phyloP scores from a whole-genome alignment of 2,113 vertebrate genomes.

The Bos javanicus region DNA sequence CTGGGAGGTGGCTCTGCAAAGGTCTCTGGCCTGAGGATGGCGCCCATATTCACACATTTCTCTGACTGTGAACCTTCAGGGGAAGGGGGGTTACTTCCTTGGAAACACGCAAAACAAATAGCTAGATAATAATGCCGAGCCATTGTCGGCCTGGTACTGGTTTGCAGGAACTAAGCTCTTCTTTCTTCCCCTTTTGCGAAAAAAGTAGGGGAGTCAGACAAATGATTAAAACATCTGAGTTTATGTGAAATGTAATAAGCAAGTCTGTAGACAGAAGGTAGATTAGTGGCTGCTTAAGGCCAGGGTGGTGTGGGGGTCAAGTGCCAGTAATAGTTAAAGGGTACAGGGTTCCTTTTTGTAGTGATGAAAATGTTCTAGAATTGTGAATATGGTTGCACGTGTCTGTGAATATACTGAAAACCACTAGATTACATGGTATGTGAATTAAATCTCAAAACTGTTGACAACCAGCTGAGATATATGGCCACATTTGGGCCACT shows the following conservation, averaged over 20 bases:
- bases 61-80: not conserved
- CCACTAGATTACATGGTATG: accelerated
- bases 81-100: not conserved
- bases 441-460: not conserved
- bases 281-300: not conserved
- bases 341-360: not conserved
- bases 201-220: not conserved
- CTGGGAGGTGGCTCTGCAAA: not conserved
- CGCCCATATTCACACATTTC: not conserved
- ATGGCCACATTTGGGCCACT: not conserved
- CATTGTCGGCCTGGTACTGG: not conserved
- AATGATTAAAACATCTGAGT: not conserved
- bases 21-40: not conserved
- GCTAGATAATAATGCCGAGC: not conserved
- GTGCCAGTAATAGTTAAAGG: not conserved
- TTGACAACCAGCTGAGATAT: not conserved
- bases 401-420: not conserved
- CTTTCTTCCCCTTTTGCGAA: not conserved
- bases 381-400: too few relatives aligned
- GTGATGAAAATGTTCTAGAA: not conserved
- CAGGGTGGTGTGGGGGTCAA: not conserved
- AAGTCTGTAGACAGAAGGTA: not conserved
- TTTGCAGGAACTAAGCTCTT: not conserved
- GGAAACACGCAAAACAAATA: not conserved
- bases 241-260: not conserved